phyloP scores from a whole-genome alignment of 35 echinoderm and acorn worm species.

The Nesometra sesokonis region DNA sequence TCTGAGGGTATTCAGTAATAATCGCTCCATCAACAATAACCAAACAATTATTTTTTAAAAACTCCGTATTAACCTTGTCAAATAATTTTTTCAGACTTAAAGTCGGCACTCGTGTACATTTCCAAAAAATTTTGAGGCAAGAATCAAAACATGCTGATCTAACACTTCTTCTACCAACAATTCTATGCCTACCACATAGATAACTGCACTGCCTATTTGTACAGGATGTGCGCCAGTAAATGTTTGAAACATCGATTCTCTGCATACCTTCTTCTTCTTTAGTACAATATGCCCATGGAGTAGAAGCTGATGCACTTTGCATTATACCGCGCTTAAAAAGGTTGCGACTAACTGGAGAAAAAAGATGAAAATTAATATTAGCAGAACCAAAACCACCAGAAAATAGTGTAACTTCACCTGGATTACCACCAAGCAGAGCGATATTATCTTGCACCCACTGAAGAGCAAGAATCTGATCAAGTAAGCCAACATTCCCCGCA shows the following conservation, averaged over 20 bases:
- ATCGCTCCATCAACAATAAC: neutral
- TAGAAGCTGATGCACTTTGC: neutral
- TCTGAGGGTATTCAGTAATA: neutral
- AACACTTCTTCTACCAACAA: too few species aligned
- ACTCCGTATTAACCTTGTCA: neutral
- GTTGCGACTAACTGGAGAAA: neutral
- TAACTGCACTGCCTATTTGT: too few species aligned
- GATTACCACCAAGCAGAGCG: slow-evolving; percentile 40
- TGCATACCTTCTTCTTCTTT: neutral
- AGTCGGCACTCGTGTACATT: too few species aligned
- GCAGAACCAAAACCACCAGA: neutral
- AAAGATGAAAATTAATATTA: neutral
- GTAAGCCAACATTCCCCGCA: slow-evolving; percentile 33
- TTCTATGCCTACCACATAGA: neutral
- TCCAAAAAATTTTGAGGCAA: too few species aligned
- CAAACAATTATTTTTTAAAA: neutral
- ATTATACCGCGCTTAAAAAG: slow-evolving; percentile 14
- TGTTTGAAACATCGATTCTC: neutral
- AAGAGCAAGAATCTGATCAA: slow-evolving; percentile 51
- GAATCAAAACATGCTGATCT: neutral
- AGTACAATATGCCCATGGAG: too few species aligned
- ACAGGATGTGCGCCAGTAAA: neutral
- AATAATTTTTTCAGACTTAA: too few species aligned
- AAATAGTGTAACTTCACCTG: slow-evolving; percentile 3
- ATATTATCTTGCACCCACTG: too few species aligned